Conservation (phyloP, 2,888 invertebrate genomes). For the Tyria jacobaeae region DNA sequence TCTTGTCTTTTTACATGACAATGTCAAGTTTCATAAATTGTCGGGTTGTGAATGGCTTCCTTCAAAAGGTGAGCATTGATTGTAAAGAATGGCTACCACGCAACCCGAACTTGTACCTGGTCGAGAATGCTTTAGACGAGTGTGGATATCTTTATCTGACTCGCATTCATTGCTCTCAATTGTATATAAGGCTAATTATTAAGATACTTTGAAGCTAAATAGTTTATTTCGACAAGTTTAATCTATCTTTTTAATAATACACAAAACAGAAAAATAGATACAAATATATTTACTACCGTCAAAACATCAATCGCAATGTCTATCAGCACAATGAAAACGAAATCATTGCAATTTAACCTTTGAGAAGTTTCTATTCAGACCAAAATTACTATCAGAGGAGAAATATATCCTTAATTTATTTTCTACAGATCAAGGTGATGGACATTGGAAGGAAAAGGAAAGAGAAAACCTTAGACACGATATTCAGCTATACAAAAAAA, state of each 20-base stretch:
- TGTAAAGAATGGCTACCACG: no score
- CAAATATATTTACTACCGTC: constrained; percentile 46
- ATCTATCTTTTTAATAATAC: background rate
- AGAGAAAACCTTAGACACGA: constrained; percentile 69
- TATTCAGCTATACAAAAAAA: constrained; percentile 68
- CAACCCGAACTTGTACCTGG: no score
- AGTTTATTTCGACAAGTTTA: no score
- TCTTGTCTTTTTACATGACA: no score
- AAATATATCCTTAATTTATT: constrained; percentile 60
- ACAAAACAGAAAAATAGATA: constrained; percentile 37
- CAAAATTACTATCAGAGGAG: constrained; percentile 46
- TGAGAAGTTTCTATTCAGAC: constrained; percentile 50
- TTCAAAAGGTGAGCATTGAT: background rate
- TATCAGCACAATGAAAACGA: constrained; percentile 55
- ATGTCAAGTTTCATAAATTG: no score
- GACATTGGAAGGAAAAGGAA: constrained; percentile 74
- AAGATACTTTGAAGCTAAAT: no score
- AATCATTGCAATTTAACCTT: constrained; percentile 49
- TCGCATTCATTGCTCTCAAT: no score
- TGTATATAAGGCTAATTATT: no score
- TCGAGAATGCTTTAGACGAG: no score
- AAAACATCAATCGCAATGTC: constrained; percentile 57
- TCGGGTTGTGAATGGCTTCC: background rate
- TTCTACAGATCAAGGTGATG: constrained; percentile 73
- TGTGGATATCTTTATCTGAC: no score